Base-by-base conservation (phyloP, 2,888 invertebrate genomes). In the Cheilosia impressa region DNA sequence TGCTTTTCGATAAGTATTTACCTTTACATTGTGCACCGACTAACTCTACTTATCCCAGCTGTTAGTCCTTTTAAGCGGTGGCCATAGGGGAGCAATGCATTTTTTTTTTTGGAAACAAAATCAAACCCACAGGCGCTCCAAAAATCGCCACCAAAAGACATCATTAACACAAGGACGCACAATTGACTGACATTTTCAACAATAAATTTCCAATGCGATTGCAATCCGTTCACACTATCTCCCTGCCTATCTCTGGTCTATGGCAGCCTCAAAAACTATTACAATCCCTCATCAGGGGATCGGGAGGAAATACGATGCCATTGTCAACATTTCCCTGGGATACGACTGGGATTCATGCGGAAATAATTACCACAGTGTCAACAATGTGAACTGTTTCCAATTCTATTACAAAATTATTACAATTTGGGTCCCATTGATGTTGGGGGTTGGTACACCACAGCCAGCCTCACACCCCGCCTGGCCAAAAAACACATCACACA, bases 351-450 rank as follows among this genome's bases (percentile, higher is more conserved):
- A 84, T 84, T 79, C 84, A 69, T 75, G 69, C 75, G 84, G 79
- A 84, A 84, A 75, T 84, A 84, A 84, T 84, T 84, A 79, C 84
- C 84, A 76, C 79, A 79, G 60, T 80, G 84, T 79, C 84, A 84
- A 80, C 79, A 80, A 84, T 79, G 75, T 55, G 84, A 75, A 84
- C 83, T 79, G 79, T 80, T 80, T 76, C 69, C 84, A 84, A 84
- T 84, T 84, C 84, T 79, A 84, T 84, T 84, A 80, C 80, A 69
- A 76, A 80, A 84, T 84, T 80, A 84, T 84, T 76, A 80, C 75
- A 69, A 73, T 79, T 69, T 75, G 22, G 75, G 73, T 79, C 27
- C 73, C 53, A 79, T 75, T 79, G 68, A 75, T 47, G 78, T 47
- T 55, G 71, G 53, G 71, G 53, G 62, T 50, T 24, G 60, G 69